These are phyloP conservation scores for Caradrina kadenii DNA, from an alignment of 2,888 invertebrate genomes.

Conservation along the genomic window DNA sequence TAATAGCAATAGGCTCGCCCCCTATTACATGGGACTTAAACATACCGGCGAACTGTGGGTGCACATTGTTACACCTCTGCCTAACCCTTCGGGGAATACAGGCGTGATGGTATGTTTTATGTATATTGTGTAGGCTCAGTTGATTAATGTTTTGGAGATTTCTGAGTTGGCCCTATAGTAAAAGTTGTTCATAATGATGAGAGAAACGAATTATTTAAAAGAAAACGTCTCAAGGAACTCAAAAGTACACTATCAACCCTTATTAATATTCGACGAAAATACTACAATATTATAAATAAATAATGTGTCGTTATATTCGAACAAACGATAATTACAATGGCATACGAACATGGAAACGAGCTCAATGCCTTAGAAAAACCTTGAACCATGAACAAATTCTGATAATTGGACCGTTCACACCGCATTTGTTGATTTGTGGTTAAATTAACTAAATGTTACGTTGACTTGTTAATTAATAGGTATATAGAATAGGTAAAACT, in stretches of 20 bases:
- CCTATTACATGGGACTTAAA: too few species aligned
- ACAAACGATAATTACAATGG: conserved; percentile 18
- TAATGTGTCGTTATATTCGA: conserved; percentile 17
- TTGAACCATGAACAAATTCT: conserved; percentile 36
- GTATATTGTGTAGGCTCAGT: too few species aligned
- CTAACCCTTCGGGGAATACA: too few species aligned
- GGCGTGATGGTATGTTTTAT: too few species aligned
- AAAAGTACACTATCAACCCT: not conserved
- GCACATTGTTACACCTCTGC: too few species aligned
- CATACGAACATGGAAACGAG: conserved; percentile 18
- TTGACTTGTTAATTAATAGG: conserved; percentile 18
- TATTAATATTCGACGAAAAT: not conserved
- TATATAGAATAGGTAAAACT: not conserved
- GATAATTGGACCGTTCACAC: conserved; percentile 47
- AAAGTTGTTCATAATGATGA: too few species aligned
- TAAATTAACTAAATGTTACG: conserved; percentile 16
- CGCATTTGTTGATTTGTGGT: conserved; percentile 3
- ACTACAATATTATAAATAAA: not conserved
- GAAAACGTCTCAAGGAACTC: too few species aligned
- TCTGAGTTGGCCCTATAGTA: too few species aligned
- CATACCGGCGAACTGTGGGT: too few species aligned
- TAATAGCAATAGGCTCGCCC: too few species aligned
- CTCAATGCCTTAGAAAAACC: conserved; percentile 38
- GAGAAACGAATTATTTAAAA: too few species aligned
- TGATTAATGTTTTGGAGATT: too few species aligned